Percentiles rank a stretch among this genome's conserved stretches.
Conservation (phyloP, 2,888 invertebrate species). For the Drosophila nigritarsus region DNA sequence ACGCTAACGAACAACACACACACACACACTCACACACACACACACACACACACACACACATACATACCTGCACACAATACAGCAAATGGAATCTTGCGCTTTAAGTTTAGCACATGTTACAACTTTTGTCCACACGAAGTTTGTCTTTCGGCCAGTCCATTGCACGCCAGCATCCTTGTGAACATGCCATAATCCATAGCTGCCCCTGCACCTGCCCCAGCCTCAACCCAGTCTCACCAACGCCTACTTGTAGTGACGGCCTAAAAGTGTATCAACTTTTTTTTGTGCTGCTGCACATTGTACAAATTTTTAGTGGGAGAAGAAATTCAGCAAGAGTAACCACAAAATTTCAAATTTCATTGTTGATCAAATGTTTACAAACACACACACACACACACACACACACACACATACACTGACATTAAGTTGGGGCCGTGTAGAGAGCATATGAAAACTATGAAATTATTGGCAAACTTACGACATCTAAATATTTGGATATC, state of each 20-base stretch:
- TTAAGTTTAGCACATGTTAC: constrained; percentile 41
- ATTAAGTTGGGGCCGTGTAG: not conserved
- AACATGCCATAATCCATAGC: not conserved
- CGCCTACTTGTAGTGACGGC: constrained; percentile 5
- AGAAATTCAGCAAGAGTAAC: constrained; percentile 41
- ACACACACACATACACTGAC: constrained; percentile 22
- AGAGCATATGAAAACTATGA: constrained; percentile 34
- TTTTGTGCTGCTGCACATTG: constrained; percentile 4
- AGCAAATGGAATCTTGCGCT: constrained; percentile 43
- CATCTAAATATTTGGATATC: constrained; percentile 40
- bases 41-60: constrained; percentile 16
- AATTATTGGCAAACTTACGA: constrained; percentile 33
- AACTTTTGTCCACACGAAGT: constrained; percentile 62
- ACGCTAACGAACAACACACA: constrained; percentile 65
- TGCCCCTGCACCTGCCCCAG: not conserved
- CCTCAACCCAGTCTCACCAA: not conserved
- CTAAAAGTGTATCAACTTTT: constrained; percentile 36
- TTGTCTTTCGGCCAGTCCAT: constrained; percentile 37
- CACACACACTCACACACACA: not conserved
- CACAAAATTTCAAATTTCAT: constrained; percentile 34
- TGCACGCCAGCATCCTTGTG: constrained; percentile 6
- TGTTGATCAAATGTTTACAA: constrained; percentile 40
- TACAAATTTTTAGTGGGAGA: constrained; percentile 7
- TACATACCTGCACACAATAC: constrained; percentile 44
- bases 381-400: constrained; percentile 31